These are phyloP conservation scores for Cromileptes altivelis DNA, from an alignment of 2,113 vertebrate species.

Conservation along the genomic window DNA sequence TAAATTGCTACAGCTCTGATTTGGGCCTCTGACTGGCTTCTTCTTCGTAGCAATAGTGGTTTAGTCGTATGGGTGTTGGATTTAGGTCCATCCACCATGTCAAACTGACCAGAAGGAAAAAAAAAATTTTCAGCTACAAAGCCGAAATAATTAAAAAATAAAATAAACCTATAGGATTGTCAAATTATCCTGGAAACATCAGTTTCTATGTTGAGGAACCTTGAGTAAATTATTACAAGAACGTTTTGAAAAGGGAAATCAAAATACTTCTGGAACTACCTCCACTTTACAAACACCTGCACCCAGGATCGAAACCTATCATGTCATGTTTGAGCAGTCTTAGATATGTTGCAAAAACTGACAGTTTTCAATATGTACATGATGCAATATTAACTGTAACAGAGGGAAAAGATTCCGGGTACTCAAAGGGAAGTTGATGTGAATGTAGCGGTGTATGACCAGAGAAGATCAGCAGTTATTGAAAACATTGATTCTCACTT, in stretches of 20 bases:
- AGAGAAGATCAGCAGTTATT: background rate
- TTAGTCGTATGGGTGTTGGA: background rate
- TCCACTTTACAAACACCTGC: background rate
- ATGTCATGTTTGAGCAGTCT: background rate
- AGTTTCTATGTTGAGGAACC: background rate
- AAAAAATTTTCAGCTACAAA: background rate
- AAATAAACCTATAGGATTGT: background rate
- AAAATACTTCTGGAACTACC: background rate
- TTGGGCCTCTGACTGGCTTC: background rate
- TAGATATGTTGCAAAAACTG: background rate
- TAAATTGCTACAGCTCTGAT: background rate
- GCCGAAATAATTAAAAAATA: background rate
- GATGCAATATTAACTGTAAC: background rate
- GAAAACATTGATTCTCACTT: background rate
- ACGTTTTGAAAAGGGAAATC: background rate
- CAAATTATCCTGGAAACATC: background rate
- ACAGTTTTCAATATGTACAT: background rate
- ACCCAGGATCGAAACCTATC: background rate
- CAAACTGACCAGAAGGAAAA: no score
- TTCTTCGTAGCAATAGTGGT: background rate
- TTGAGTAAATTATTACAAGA: background rate
- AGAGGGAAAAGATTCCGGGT: background rate
- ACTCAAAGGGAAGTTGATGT: background rate
- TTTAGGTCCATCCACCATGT: background rate
- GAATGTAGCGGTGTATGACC: background rate